Evolutionary conservation across 2,797 vertebrate genomes (phyloP), one percentile per base, ranked within the genome.

Genomic region (Antennarius maculatus): DNA sequence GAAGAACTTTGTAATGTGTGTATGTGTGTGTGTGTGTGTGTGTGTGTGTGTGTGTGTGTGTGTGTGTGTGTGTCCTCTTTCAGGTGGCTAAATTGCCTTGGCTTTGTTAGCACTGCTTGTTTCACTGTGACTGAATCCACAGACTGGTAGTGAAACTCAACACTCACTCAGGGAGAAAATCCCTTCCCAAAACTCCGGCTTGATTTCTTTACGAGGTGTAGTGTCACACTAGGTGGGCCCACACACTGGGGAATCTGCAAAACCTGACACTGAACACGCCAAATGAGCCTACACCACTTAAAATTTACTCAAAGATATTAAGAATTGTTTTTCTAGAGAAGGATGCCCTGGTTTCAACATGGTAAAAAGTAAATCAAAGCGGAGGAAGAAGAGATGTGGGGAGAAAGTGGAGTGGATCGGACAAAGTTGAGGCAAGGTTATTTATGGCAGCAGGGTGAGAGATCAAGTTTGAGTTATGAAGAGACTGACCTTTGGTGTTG

Each of bases 141-240:
- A 87, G 81, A 81, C 79, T 66, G 59, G 78, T 49, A 80, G 89
- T 92, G 90, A 92, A 93, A 93, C 77, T 66, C 70, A 88, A 93
- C 86, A 90, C 90, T 85, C 76, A 17, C 85, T 79, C 16, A 0
- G 81, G 83, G 79, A 81, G 73, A 76, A 85, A 80, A 81, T 68
- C 85, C 68, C 78, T 80, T 77, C 50, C 82, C 83, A 69, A 87
- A 89, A 84, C 71, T 74, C 61, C 0, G 55, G 70, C 83, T 85
- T 81, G 87, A 89, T 88, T 88, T 87, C 81, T 93, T 93, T 91
- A 93, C 64, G 88, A 92, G 89, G 89, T 86, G 88, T 84, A 83
- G 80, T 79, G 85, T 90, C 86, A 81, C 86, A 75, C 84, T 90
- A 89, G 90, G 92, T 92, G 92, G 91, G 86, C 90, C 78, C 6